A percentile compares a stretch with the other conserved stretches of the same genome.
These are phyloP conservation scores for Rhyacichthys aspro DNA, from an alignment of 2,797 vertebrate genomes.

Conservation along the genomic window DNA sequence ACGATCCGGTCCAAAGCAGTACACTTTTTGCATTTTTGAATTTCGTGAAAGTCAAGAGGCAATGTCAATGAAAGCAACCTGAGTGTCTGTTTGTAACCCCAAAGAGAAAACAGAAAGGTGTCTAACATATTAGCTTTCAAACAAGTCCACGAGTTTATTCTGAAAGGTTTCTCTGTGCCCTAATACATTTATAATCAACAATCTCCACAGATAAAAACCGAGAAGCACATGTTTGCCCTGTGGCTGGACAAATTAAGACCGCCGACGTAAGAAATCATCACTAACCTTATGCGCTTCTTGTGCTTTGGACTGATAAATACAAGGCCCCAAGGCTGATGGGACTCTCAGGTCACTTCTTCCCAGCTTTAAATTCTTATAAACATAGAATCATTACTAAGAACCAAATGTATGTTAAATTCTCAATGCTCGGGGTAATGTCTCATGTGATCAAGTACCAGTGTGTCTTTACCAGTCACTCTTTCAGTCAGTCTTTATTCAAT, in stretches of 20 bases:
- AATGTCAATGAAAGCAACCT: slow-evolving; percentile 52
- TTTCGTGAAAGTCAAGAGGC: slow-evolving; percentile 21
- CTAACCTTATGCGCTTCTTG: slow-evolving; percentile 69
- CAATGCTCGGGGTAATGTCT: no score
- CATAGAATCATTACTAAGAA: neutral
- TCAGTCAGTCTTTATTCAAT: slow-evolving; percentile 13
- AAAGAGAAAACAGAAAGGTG: slow-evolving; percentile 35
- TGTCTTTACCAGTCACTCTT: slow-evolving; percentile 14
- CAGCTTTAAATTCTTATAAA: neutral
- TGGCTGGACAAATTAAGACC: slow-evolving; percentile 63
- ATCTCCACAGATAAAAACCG: slow-evolving; percentile 63
- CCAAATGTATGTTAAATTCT: neutral
- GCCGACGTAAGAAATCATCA: slow-evolving; percentile 64
- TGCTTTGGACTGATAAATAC: slow-evolving; percentile 68
- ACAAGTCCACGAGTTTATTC: slow-evolving; percentile 31
- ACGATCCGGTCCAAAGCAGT: neutral
- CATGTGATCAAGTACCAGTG: slow-evolving; percentile 9
- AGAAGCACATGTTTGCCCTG: slow-evolving; percentile 71
- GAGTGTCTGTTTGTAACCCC: slow-evolving; percentile 42
- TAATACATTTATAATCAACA: slow-evolving; percentile 48
- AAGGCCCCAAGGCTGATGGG: slow-evolving; percentile 57
- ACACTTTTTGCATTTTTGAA: slow-evolving; percentile 1
- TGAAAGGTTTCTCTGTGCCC: slow-evolving; percentile 56
- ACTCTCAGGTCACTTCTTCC: slow-evolving; percentile 56
- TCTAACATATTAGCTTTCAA: slow-evolving; percentile 38